Evolutionary conservation across 1,140 invertebrate genomes (phyloP), one percentile per base, ranked within the genome.

Genomic region (Parapsyche elsis): DNA sequence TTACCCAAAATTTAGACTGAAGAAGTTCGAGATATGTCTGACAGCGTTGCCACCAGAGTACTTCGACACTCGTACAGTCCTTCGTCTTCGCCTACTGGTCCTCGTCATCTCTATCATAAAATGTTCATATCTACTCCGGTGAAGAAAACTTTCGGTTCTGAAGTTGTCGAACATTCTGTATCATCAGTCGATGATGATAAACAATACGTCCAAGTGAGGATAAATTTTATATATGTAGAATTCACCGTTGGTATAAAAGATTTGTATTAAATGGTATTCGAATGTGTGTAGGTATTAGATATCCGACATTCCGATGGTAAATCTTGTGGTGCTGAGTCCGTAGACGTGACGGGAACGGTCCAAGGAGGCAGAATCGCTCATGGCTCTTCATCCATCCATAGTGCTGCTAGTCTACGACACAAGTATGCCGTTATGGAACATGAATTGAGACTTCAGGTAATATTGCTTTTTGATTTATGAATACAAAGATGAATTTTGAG

Each of bases 351-450:
- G 85, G 21, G 83, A 81, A 12, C 85, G 86, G 7, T 87, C 86
- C 80, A 86, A 86, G 10, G 87, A 87, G 53, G 24, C 5, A 59
- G 85, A 84, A 9, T 85, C 86, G 0, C 86, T 86, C 38, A 86
- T 86, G 0, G 86, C 46, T 26, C 49, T 0, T 57, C 49, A 24
- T 64, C 49, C 1, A 44, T 44, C n/a, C 44, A 74, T 19, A 16
- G n/a, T 24, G 73, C 80, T 9, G 78, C 78, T 21, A 79, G 88
- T 12, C 77, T 89, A n/a, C 84, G 88, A 12, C 88, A 89, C 67
- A 89, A 89, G 81, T 89, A 88, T 74, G 88, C 88, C 1, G 86
- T 89, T 21, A 82, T 89, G 81, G 88, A 89, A 82, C 88, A 89
- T 71, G 88, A 89, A 83, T 76, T 89, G 30, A 83, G 88, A 61